Evolutionary conservation across 2,113 vertebrate genomes (phyloP), one percentile per base, ranked within the genome.

Genomic region (Polyodon spathula): DNA sequence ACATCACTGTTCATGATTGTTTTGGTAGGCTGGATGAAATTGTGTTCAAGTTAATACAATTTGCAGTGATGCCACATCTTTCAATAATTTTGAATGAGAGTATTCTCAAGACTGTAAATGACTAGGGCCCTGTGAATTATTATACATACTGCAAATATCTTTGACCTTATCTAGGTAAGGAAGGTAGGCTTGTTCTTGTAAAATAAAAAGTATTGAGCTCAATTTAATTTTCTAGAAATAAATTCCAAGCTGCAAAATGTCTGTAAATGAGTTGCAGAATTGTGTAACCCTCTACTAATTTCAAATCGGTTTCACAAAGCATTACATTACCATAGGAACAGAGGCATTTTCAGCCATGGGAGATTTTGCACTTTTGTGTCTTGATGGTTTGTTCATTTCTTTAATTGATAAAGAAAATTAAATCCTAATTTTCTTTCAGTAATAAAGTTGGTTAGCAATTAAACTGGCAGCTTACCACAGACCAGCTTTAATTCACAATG

Each of bases 401-500:
- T 17, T 55, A 61, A 62, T 53, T 71, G 69, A 73, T 68, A 71
- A 63, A 68, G 62, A 73, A 71, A 78, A 78, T 78, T 74, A 80
- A 75, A 80, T 76, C 69, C 58, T 74, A 62, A 78, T 78, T 72
- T 79, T 75, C 77, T 73, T 81, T 61, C 59, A 63, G 66, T 73
- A 80, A 81, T 76, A 68, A 63, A 70, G 72, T 64, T 70, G 71
- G 57, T 40, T 74, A 75, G 73, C 57, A 72, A 68, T 77, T 51
- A 68, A 58, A 71, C 67, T 44, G 69, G 66, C 37, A 59, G 12
- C 61, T 56, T 75, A 62, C 12, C 69, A 73, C 71, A 56, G 74
- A 77, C 73, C 77, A 78, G 71, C 77, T 69, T 57, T 63, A 69
- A 74, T 71, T 76, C 73, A 75, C 77, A 77, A 78, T 81, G 68